Conservation (phyloP, 2,888 invertebrate genomes). For the Idaea dimidiata region DNA sequence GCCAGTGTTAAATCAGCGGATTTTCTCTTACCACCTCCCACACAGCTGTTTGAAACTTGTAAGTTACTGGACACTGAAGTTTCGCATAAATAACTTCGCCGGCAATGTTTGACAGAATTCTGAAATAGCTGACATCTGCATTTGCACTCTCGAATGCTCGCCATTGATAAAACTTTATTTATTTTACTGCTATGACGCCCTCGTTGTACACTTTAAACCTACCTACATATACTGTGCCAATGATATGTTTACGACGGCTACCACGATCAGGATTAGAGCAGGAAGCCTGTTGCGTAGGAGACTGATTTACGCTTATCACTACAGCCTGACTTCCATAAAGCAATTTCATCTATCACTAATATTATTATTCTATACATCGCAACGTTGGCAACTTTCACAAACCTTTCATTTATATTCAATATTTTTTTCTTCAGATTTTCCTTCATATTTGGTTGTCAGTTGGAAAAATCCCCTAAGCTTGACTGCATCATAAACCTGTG, state of each 20-base stretch:
- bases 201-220: slow-evolving; percentile 36
- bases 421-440: slow-evolving; percentile 26
- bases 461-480: slow-evolving; percentile 39
- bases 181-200: slow-evolving; percentile 58
- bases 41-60: slow-evolving; percentile 18
- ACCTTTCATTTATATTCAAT: slow-evolving; percentile 4
- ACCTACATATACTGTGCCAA: slow-evolving; percentile 35
- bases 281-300: slow-evolving; percentile 59
- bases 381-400: slow-evolving; percentile 3
- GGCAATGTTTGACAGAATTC: slow-evolving; percentile 30
- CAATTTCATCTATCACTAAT: slow-evolving; percentile 22
- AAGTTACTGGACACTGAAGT: slow-evolving; percentile 31
- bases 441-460: slow-evolving; percentile 35
- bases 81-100: slow-evolving; percentile 27
- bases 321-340: slow-evolving; percentile 39
- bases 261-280: slow-evolving; percentile 25
- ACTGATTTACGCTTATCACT: slow-evolving; percentile 53
- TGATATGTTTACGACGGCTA: slow-evolving; percentile 47
- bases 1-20: slow-evolving; percentile 19
- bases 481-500: slow-evolving; percentile 40
- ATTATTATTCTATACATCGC: not conserved
- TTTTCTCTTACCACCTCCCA: slow-evolving; percentile 18
- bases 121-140: slow-evolving; percentile 31
- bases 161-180: slow-evolving; percentile 45
- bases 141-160: slow-evolving; percentile 26